These are phyloP conservation scores for Pimpla rufipes DNA, from an alignment of 2,888 invertebrate genomes.

Conservation along the genomic window DNA sequence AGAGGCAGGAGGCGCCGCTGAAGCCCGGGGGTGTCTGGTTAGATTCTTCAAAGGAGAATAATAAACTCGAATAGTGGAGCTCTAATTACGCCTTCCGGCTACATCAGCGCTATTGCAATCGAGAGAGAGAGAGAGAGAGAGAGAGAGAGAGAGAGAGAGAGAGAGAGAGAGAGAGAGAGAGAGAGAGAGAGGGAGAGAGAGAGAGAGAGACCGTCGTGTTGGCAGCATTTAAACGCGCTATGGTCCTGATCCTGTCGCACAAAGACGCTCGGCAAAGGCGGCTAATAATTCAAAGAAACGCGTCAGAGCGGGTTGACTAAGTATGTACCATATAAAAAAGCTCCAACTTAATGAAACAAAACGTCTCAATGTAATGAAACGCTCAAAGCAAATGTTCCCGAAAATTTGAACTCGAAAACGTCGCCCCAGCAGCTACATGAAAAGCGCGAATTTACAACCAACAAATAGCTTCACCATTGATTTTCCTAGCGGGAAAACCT, in stretches of 20 bases:
- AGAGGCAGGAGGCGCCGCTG: constrained; percentile 16
- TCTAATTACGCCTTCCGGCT: constrained; percentile 78
- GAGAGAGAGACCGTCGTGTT: constrained; percentile 1
- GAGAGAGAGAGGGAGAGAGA: too few species aligned
- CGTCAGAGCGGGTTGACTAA: neutral
- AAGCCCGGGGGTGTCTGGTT: constrained; percentile 43
- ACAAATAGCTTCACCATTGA: constrained; percentile 24
- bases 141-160: neutral
- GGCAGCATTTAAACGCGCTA: constrained; percentile 8
- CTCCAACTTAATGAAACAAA: too few species aligned
- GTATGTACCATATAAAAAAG: neutral
- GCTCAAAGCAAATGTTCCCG: neutral
- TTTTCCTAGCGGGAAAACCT: neutral
- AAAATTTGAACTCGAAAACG: neutral
- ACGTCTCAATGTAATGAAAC: neutral
- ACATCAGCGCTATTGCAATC: constrained; percentile 42
- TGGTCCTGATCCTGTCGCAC: constrained; percentile 14
- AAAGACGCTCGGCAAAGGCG: neutral
- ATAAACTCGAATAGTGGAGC: constrained; percentile 75
- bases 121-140: neutral
- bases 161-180: neutral
- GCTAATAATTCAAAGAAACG: neutral
- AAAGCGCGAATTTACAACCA: neutral
- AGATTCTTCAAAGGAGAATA: constrained; percentile 77
- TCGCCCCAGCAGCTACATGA: neutral